Evolutionary conservation across 2,113 vertebrate genomes (phyloP).

Genomic region (zebrafish (Danio rerio)): GRCz12tu NC_133193.1:47021001-47021500

Average conservation of each 20-base stretch:
- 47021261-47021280: slow-evolving; percentile 79
- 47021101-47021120: too few relatives aligned
- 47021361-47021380: slow-evolving; percentile 38
- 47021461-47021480: slow-evolving; percentile 33
- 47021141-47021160: too few relatives aligned
- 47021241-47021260: slow-evolving; percentile 67
- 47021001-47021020: too few relatives aligned
- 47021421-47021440: slow-evolving; percentile 35
- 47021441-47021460: slow-evolving; percentile 30
- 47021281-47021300: slow-evolving; percentile 72
- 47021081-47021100: too few relatives aligned
- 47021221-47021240: slow-evolving; percentile 10
- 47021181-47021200: too few relatives aligned
- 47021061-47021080: too few relatives aligned
- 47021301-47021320: slow-evolving; percentile 78
- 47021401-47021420: slow-evolving; percentile 27
- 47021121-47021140: too few relatives aligned
- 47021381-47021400: slow-evolving; percentile 18
- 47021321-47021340: slow-evolving; percentile 74
- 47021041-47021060: too few relatives aligned
- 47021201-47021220: slow-evolving; percentile 34
- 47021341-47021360: slow-evolving; percentile 65
- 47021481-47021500: slow-evolving; percentile 19
- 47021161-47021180: too few relatives aligned
- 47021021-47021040: too few relatives aligned